Conservation (phyloP, 2,888 invertebrate genomes). For the Mythimna ferrago region DNA sequence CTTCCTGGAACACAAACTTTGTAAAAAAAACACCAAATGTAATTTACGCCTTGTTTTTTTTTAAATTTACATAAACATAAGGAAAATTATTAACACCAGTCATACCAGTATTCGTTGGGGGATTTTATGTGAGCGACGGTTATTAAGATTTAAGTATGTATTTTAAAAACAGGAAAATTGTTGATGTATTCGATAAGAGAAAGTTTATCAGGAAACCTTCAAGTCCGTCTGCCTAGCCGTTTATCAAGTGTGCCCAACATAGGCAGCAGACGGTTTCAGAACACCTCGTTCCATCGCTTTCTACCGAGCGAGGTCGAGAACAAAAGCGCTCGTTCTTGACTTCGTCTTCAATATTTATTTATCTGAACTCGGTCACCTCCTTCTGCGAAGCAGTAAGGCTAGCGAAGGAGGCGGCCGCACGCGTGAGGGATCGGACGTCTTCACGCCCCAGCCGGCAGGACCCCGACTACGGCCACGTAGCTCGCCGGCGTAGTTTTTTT, state of each 20-base stretch:
- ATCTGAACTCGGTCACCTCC: no score
- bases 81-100: constrained; percentile 57
- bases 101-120: constrained; percentile 28
- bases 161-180: constrained; percentile 25
- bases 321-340: not conserved
- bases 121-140: constrained; percentile 19
- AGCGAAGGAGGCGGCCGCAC: no score
- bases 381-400: no score
- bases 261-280: no score
- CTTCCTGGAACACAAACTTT: constrained; percentile 57
- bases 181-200: constrained; percentile 3
- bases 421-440: no score
- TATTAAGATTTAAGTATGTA: not conserved
- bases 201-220: constrained; percentile 19
- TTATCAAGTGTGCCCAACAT: not conserved
- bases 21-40: constrained; percentile 20
- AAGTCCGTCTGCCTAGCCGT: not conserved
- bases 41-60: constrained; percentile 21
- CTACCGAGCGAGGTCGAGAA: not conserved
- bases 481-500: no score
- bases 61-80: constrained; percentile 46
- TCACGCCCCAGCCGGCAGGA: no score
- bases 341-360: not conserved
- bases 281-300: not conserved
- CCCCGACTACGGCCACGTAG: no score